Evolutionary conservation across 2,888 invertebrate genomes (phyloP), one percentile per base, ranked within the genome.

Genomic region (Eupithecia centaureata): DNA sequence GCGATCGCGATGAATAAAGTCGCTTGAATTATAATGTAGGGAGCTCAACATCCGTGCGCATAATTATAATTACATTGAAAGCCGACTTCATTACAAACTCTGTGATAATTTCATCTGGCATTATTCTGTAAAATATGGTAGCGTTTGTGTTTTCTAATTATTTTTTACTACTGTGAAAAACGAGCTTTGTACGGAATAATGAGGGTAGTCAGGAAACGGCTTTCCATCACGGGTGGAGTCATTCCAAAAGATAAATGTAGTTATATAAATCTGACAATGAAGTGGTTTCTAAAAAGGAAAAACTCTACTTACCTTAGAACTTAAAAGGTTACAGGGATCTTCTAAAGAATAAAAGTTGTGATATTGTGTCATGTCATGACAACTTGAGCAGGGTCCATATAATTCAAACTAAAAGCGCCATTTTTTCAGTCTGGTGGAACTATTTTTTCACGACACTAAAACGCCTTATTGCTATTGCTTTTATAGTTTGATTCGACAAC

Each of bases 101-200:
- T 27, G 57, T 32, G 32, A 30, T 57, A 57, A 57, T 32, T 33
- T 15, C 27, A 52, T 18, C 25, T 22, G 30, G 30, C 28, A 56
- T 38, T 38, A 58, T 58, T 33, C 47, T 27, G 25, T 15, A 25
- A 54, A 61, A 57, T 61, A 60, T 56, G 38, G 27, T 32, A 54
- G 54, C 42, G 13, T 63, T 68, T 68, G 30, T 51, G 54, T 57
- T 57, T 52, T 65, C 51, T 61, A 63, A 68, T 68, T 64, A 68
- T 61, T 61, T 63, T 61, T 58, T 57, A 61, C 38, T 27, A 51
- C 35, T 18, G 27, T 64, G 61, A 64, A 58, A 61, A 68, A 68
- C 28, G 51, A 61, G 47, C 38, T 42, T n/a, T 64, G 30, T 63
- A 32, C 27, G 22, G 38, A 63, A 59, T 67, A 63, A 68, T 64